Percentiles rank a stretch among this genome's conserved stretches.
Evolutionary conservation across 2,113 vertebrate species (phyloP).

Genomic region (Propithecus coquereli): DNA sequence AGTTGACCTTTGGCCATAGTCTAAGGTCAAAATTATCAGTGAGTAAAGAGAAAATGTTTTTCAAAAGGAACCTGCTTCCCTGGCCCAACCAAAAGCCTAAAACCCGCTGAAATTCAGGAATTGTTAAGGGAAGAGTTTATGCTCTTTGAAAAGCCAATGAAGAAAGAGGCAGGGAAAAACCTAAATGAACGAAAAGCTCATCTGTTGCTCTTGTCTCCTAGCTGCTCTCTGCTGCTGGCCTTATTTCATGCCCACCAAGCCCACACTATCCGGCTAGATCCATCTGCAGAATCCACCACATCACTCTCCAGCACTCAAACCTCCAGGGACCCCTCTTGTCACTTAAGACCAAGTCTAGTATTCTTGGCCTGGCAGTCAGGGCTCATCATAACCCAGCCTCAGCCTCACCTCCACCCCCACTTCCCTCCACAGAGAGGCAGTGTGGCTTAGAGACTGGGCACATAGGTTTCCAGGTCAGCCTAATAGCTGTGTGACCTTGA

Average conservation of each 20-base stretch:
- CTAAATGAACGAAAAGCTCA: not conserved
- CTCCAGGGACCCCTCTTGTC: not conserved
- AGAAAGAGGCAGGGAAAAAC: not conserved
- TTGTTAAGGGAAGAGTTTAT: not conserved
- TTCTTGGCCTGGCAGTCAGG: not conserved
- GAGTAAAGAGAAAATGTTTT: not conserved
- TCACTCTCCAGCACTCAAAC: not conserved
- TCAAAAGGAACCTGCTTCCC: not conserved
- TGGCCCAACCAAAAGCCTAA: not conserved
- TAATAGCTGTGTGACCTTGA: not conserved
- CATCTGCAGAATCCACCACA: fast-evolving
- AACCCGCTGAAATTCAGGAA: not conserved
- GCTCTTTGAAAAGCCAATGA: not conserved
- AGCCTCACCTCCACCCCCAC: not conserved
- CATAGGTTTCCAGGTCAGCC: not conserved
- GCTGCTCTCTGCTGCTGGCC: not conserved
- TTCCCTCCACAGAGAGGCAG: not conserved
- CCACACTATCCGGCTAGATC: not conserved
- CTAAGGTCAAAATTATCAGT: not conserved
- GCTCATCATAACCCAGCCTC: not conserved
- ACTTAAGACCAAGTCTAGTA: not conserved
- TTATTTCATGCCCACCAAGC: not conserved
- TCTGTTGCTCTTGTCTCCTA: not conserved
- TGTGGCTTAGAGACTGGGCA: no score
- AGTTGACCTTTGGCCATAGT: not conserved